phyloP scores from a whole-genome alignment of 2,888 invertebrate species.

The Venustoraphidia nigricollis region DNA sequence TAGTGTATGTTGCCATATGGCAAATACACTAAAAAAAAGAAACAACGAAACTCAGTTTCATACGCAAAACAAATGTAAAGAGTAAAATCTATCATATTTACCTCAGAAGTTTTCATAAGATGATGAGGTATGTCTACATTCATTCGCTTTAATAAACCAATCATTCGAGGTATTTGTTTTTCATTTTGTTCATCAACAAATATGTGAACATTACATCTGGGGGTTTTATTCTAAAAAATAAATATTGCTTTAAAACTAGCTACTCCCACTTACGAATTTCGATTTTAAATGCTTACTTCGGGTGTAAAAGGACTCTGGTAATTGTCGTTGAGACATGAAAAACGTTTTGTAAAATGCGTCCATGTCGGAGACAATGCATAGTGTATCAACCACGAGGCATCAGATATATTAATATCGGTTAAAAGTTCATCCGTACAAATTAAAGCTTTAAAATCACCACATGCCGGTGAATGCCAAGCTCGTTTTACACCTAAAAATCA shows the following conservation, averaged over 20 bases:
- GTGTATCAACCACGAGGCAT: constrained; percentile 2
- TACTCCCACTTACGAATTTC: too few relatives aligned
- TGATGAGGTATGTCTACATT: background rate
- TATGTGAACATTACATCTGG: constrained; percentile 1
- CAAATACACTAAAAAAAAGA: too few relatives aligned
- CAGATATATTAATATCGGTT: background rate
- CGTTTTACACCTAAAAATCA: too few relatives aligned
- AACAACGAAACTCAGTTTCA: too few relatives aligned
- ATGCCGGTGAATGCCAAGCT: background rate
- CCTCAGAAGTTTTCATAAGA: background rate
- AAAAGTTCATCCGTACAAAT: background rate
- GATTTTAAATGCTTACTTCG: background rate
- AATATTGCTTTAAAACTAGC: too few relatives aligned
- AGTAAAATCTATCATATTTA: background rate
- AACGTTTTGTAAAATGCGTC: constrained; percentile 1
- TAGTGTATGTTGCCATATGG: too few relatives aligned
- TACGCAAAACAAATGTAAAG: too few relatives aligned
- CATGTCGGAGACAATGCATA: constrained; percentile 1
- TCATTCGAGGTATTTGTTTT: background rate
- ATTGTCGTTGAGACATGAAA: background rate
- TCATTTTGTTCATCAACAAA: constrained; percentile 2
- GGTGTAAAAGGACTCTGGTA: background rate
- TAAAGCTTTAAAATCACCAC: background rate
- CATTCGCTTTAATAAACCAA: constrained; percentile 1
- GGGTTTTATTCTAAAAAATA: background rate